A percentile compares a stretch with the other conserved stretches of the same genome.
These are phyloP conservation scores for Sebastes itinus DNA, from an alignment of 2,797 vertebrate species.

Conservation along the genomic window DNA sequence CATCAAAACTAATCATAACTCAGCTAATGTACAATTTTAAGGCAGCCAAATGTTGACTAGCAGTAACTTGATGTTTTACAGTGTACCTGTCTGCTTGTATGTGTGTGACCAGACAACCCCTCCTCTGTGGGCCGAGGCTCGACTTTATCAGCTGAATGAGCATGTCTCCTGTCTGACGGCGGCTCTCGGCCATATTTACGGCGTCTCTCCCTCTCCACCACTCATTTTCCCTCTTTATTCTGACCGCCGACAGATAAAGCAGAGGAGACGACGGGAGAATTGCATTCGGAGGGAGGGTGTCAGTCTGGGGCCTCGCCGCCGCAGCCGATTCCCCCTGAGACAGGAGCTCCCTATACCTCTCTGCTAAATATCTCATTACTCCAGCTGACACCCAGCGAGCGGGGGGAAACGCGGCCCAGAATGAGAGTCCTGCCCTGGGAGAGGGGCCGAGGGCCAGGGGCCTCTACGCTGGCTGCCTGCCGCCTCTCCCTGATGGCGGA, in stretches of 20 bases:
- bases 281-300: conserved; percentile 64
- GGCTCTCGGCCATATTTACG: conserved; percentile 58
- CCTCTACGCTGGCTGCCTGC: background rate
- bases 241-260: conserved; percentile 53
- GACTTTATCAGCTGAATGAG: conserved; percentile 58
- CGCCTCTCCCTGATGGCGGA: background rate
- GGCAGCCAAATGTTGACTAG: background rate
- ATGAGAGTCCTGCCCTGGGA: conserved; percentile 59
- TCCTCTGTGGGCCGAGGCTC: conserved; percentile 1
- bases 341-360: conserved; percentile 50
- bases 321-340: conserved; percentile 62
- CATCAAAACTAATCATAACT: too few species aligned
- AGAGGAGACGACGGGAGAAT: conserved; percentile 52
- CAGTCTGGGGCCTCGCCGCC: conserved; percentile 42
- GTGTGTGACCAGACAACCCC: background rate
- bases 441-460: conserved; percentile 9
- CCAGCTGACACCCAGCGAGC: conserved; percentile 63
- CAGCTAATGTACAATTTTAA: too few species aligned
- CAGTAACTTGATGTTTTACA: background rate
- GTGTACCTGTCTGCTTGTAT: background rate
- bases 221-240: conserved; percentile 56
- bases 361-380: conserved; percentile 79
- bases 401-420: conserved; percentile 44
- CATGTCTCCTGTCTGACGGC: conserved; percentile 46
- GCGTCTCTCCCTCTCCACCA: conserved; percentile 29